Conservation (phyloP, 2,797 vertebrate species). For the Xyrichtys novacula region DNA sequence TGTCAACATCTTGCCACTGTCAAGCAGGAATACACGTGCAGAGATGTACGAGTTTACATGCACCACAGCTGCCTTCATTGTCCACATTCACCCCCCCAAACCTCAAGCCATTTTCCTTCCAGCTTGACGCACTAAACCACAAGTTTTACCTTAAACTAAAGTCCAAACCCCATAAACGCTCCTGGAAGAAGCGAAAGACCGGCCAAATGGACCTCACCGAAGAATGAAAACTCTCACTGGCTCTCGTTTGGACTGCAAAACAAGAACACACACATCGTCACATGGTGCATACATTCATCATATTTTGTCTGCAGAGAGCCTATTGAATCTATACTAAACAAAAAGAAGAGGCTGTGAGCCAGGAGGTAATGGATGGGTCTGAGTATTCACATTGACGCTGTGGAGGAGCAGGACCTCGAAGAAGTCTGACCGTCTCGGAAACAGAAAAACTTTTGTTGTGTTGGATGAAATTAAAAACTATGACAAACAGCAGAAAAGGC, state of each 20-base stretch:
- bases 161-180: constrained; percentile 45
- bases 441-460: background rate
- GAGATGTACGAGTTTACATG: background rate
- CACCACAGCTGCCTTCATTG: constrained; percentile 14
- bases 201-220: constrained; percentile 35
- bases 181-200: constrained; percentile 26
- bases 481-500: background rate
- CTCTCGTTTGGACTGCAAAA: constrained; percentile 26
- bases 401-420: background rate
- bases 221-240: constrained; percentile 11
- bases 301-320: background rate
- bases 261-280: constrained; percentile 16
- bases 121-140: constrained; percentile 35
- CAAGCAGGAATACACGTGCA: constrained; percentile 34
- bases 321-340: constrained; percentile 15
- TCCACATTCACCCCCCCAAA: constrained; percentile 10
- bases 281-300: constrained; percentile 31
- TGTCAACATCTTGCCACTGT: constrained; percentile 65
- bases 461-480: background rate
- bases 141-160: constrained; percentile 47
- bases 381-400: background rate
- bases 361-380: background rate
- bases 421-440: background rate
- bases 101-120: constrained; percentile 35
- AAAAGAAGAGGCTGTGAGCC: background rate